These are phyloP conservation scores for Bujurquina vittata DNA, from an alignment of 2,113 vertebrate genomes.

Conservation along the genomic window DNA sequence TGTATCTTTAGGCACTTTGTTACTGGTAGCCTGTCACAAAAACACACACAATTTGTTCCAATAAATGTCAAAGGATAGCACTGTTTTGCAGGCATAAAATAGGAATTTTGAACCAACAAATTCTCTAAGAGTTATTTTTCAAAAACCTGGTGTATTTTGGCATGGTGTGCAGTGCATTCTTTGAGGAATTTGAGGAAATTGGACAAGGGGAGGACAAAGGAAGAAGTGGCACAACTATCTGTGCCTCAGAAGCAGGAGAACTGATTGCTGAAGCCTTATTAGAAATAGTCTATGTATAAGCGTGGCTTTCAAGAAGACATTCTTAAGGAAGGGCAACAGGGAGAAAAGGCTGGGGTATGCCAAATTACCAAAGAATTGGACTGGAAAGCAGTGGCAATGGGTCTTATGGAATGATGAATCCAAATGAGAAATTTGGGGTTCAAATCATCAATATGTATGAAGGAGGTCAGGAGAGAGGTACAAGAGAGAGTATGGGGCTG, in stretches of 20 bases:
- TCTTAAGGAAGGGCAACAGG: not conserved
- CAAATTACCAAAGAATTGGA: not conserved
- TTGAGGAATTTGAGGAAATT: not conserved
- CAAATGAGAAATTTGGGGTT: too few species aligned
- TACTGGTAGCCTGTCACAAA: not conserved
- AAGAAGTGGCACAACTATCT: not conserved
- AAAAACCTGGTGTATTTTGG: not conserved
- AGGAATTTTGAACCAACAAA: not conserved
- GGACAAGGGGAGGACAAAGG: not conserved
- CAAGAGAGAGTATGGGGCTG: not conserved
- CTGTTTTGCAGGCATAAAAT: not conserved
- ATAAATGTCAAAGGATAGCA: not conserved
- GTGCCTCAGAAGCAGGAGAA: fast-evolving
- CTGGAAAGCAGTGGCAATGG: too few species aligned
- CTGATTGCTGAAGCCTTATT: not conserved
- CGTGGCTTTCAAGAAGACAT: not conserved
- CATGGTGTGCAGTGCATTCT: not conserved
- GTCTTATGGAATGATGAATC: too few species aligned
- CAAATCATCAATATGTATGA: not conserved
- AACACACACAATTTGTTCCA: not conserved
- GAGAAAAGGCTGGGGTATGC: not conserved
- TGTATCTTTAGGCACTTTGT: not conserved
- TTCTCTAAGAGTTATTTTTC: not conserved
- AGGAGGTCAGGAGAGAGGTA: not conserved
- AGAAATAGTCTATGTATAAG: not conserved